A percentile compares a stretch with the other conserved stretches of the same genome.
phyloP scores from a whole-genome alignment of 2,888 invertebrate genomes.

The Microctonus hyperodae region DNA sequence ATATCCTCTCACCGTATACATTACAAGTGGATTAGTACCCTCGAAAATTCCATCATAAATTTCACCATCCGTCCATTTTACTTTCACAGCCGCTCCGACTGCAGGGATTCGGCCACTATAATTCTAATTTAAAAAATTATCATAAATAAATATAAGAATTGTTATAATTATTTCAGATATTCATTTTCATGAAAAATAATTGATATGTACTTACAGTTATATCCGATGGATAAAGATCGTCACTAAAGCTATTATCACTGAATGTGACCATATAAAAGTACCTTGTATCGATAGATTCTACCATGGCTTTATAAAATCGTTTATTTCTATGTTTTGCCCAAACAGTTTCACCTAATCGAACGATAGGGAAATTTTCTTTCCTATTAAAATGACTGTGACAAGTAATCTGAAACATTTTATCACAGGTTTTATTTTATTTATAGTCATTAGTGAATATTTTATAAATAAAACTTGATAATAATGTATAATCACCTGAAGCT shows the following conservation, averaged over 20 bases:
- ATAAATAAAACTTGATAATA: not conserved
- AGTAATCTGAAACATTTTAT: constrained; percentile 50
- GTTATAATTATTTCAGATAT: not conserved
- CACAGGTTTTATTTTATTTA: too few relatives aligned
- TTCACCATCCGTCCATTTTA: constrained; percentile 67
- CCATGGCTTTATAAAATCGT: constrained; percentile 68
- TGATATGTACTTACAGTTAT: constrained; percentile 63
- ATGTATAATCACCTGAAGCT: constrained; percentile 48
- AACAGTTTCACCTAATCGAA: constrained; percentile 63
- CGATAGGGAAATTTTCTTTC: constrained; percentile 52
- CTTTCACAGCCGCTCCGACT: constrained; percentile 64
- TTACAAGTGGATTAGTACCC: constrained; percentile 60
- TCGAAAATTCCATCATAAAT: constrained; percentile 64
- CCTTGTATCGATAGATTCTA: constrained; percentile 64
- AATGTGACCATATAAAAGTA: constrained; percentile 70
- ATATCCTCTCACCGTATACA: constrained; percentile 60
- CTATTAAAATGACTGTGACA: constrained; percentile 54
- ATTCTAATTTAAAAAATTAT: not conserved
- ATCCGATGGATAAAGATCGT: constrained; percentile 67
- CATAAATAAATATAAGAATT: too few relatives aligned
- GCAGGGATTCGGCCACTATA: constrained; percentile 56
- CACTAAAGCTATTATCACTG: constrained; percentile 69
- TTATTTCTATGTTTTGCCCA: constrained; percentile 71
- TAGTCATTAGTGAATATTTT: too few relatives aligned
- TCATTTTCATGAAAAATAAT: not conserved